Conservation (phyloP, 2,888 invertebrate species). For the Furcula furcula region DNA sequence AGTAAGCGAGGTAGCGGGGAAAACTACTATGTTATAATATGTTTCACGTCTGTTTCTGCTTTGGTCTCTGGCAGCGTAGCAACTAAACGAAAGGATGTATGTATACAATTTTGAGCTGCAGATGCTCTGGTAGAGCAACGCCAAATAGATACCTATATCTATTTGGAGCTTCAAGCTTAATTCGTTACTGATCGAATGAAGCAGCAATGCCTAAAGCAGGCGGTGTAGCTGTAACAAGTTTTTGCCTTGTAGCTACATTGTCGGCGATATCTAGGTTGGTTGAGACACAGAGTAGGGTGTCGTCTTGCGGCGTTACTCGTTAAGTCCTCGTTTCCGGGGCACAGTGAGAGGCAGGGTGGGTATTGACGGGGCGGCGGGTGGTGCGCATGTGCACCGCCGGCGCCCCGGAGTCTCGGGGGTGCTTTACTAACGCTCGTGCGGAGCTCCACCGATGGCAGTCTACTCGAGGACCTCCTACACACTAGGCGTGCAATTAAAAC, state of each 20-base stretch:
- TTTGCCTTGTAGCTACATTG: conserved; percentile 19
- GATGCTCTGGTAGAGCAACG: too few relatives aligned
- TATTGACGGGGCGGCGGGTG: conserved; percentile 65
- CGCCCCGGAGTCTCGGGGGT: conserved; percentile 74
- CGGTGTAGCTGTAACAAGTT: too few relatives aligned
- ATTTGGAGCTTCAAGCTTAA: too few relatives aligned
- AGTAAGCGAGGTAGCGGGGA: too few relatives aligned
- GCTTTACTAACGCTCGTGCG: conserved; percentile 64
- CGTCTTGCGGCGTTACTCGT: conserved; percentile 71
- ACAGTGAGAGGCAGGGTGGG: conserved; percentile 70
- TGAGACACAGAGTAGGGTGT: conserved; percentile 47
- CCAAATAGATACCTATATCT: too few relatives aligned
- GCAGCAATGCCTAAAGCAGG: too few relatives aligned
- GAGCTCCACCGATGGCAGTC: conserved; percentile 62
- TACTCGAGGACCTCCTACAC: conserved; percentile 48
- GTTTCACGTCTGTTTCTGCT: too few relatives aligned
- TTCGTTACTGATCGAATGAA: too few relatives aligned
- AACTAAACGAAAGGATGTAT: too few relatives aligned
- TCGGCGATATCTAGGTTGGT: conserved; percentile 33
- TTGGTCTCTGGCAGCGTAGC: too few relatives aligned
- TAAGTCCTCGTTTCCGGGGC: conserved; percentile 75
- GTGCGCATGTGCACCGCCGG: conserved; percentile 73
- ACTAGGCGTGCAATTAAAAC: conserved; percentile 42
- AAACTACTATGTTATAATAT: too few relatives aligned
- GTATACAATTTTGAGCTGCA: too few relatives aligned